A percentile compares a stretch with the other conserved stretches of the same genome.
Conservation (phyloP, 2,888 invertebrate species). For the Drosophila stalkeri region DNA sequence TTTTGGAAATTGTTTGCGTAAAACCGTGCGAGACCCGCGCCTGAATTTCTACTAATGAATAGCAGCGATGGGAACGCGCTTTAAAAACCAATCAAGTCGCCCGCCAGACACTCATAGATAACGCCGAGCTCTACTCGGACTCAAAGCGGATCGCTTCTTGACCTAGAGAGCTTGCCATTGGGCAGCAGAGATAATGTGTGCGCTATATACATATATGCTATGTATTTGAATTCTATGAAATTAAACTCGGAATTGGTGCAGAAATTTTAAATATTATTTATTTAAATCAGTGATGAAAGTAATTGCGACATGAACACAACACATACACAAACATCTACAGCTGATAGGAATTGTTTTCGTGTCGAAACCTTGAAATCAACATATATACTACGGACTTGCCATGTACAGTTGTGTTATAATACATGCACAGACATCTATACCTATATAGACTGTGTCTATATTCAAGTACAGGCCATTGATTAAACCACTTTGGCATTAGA, state of each 20-base stretch:
- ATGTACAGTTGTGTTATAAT: constrained; percentile 37
- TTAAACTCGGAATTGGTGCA: constrained; percentile 71
- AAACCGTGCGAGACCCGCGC: constrained; percentile 68
- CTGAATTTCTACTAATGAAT: constrained; percentile 76
- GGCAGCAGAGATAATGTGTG: constrained; percentile 38
- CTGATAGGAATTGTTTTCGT: constrained; percentile 57
- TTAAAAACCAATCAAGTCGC: constrained; percentile 51
- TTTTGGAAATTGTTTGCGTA: constrained; percentile 9
- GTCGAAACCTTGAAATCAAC: constrained; percentile 52
- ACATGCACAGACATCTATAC: constrained; percentile 4
- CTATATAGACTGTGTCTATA: neutral
- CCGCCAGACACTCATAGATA: constrained; percentile 53
- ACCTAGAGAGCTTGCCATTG: constrained; percentile 75
- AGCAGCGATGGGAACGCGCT: constrained; percentile 45
- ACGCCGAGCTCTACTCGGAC: constrained; percentile 42
- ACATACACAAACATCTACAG: constrained; percentile 8
- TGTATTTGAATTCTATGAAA: constrained; percentile 11
- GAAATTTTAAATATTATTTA: constrained; percentile 55
- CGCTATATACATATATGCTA: neutral
- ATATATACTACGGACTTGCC: constrained; percentile 44
- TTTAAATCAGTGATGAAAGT: constrained; percentile 66
- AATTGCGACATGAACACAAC: constrained; percentile 54
- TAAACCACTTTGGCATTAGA: constrained; percentile 2
- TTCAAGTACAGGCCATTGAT: constrained; percentile 29
- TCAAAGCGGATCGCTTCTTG: constrained; percentile 74